A percentile compares a stretch with the other conserved stretches of the same genome.
Evolutionary conservation across 2,797 vertebrate genomes (phyloP).

Genomic region (Sphenopsis melanotis): DNA sequence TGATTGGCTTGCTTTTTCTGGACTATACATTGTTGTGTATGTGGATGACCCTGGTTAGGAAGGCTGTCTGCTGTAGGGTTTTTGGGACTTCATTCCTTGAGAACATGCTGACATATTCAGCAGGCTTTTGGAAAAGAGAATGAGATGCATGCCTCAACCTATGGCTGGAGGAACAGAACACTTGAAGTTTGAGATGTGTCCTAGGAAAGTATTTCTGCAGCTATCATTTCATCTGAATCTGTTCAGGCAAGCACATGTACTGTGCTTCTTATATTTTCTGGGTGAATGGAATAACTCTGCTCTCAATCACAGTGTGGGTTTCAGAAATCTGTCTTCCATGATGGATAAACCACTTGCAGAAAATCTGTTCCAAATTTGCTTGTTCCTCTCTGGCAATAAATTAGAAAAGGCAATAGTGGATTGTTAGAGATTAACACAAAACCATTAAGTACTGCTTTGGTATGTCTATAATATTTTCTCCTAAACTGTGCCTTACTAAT

Average conservation of each 20-base stretch:
- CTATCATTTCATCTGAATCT: neutral
- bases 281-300: neutral
- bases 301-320: neutral
- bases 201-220: neutral
- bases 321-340: neutral
- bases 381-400: neutral
- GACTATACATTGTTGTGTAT: neutral
- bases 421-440: neutral
- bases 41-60: neutral
- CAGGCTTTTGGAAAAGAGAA: neutral
- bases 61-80: neutral
- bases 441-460: neutral
- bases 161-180: neutral
- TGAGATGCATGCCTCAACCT: neutral
- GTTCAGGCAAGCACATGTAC: neutral
- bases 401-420: neutral
- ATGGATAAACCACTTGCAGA: slow-evolving; percentile 7
- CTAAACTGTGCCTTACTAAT: neutral
- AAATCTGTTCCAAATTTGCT: slow-evolving; percentile 7
- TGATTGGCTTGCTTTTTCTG: neutral
- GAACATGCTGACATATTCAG: neutral
- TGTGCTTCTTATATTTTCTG: neutral
- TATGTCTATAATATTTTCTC: neutral
- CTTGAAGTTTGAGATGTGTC: neutral
- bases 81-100: neutral